Base-by-base conservation (phyloP, 1,140 invertebrate species). In the Drosophila lowei region DNA sequence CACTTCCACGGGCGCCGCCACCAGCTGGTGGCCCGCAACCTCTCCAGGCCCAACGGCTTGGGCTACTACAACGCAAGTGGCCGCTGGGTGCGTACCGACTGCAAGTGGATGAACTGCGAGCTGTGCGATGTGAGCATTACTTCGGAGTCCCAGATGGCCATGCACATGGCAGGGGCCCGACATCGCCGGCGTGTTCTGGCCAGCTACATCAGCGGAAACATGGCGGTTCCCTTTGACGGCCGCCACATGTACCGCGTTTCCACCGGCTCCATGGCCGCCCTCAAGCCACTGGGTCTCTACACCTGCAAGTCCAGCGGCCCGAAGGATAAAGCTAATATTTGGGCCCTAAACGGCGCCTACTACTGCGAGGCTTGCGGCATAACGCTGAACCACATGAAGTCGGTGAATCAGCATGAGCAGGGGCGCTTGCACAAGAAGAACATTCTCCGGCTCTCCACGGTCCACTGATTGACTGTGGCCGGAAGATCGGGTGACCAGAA, bases 301-400 rank as follows among this genome's bases (percentile, higher is more conserved):
- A 18, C 77, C 15, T 25, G 59, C 13, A 44, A 30, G 21, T 53
- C 7, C 7, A 16, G 44, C 15, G 54, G 0, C n/a, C 30, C 43
- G 18, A 58, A 11, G 16, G 43, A 16, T 28, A 55, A 92, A 93
- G 49, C 85, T 13, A 13, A 38, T 13, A 38, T 13, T 38, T 38
- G 92, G 48, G 94, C 93, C 6, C 92, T 93, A 23, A 93, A 92
- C 68, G 93, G 93, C 88, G 92, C 92, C 68, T 95, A 92, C 88
- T 95, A 94, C 75, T 95, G 94, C 67, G 92, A 93, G 6, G 90
- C 92, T 2, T 95, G 94, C 84, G 94, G 95, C 81, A 72, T 94
- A 4, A 93, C 93, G 6, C 79, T 94, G 25, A 94, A 93, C 75
- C 93, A 93, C 11, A 92, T 94, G 74, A 90, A 89, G 55, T 93